Conservation (phyloP, 2,113 vertebrate genomes). For the Acanthisitta chloris region DNA sequence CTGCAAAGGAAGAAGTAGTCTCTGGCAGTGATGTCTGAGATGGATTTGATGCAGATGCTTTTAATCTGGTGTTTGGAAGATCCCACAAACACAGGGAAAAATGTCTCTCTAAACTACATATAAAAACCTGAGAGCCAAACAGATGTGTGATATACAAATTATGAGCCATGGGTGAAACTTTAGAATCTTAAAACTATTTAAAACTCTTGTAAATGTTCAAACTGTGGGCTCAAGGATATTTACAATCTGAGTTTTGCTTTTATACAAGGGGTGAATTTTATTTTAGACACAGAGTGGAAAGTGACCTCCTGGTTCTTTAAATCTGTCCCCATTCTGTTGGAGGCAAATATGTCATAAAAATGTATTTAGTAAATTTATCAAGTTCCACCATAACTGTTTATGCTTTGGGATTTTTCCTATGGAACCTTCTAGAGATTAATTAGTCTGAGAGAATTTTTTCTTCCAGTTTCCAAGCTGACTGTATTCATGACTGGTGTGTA, state of each 20-base stretch:
- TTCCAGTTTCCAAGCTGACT: not conserved
- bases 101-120: not conserved
- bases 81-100: not conserved
- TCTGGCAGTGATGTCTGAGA: not conserved
- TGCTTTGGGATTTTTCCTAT: not conserved
- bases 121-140: not conserved
- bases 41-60: not conserved
- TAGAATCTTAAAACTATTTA: not conserved
- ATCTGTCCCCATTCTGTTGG: not conserved
- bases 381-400: not conserved
- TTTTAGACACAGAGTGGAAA: not conserved
- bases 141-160: not conserved
- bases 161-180: not conserved
- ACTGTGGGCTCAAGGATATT: not conserved
- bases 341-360: not conserved
- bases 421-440: not conserved
- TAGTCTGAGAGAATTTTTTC: not conserved
- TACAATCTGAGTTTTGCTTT: not conserved
- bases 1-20: not conserved
- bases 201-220: not conserved
- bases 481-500: not conserved
- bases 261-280: not conserved
- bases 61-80: conserved; percentile 3
- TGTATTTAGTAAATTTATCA: not conserved
- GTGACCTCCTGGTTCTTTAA: not conserved